Evolutionary conservation across 2,888 invertebrate genomes (phyloP).

Genomic region (Hoplodrina ambigua): DNA sequence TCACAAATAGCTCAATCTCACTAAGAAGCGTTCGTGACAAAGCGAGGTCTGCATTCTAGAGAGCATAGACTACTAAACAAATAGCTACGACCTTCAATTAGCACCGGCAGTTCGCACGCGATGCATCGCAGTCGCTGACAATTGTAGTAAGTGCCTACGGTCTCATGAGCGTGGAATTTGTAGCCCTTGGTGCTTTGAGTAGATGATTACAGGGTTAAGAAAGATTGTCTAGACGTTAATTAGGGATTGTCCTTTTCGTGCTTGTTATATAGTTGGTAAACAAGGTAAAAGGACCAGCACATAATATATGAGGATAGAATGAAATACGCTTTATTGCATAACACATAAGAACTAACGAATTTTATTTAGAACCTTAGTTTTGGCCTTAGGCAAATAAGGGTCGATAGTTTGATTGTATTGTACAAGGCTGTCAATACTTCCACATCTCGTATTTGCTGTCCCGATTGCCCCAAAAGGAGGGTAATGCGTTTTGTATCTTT

Average conservation of each 20-base stretch:
- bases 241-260: background rate
- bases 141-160: background rate
- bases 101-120: constrained; percentile 48
- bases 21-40: constrained; percentile 36
- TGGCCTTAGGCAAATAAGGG: no score
- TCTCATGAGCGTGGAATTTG: constrained; percentile 19
- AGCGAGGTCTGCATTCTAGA: constrained; percentile 26
- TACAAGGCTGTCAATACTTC: no score
- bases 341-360: no score
- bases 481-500: no score
- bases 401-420: no score
- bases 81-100: constrained; percentile 64
- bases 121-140: constrained; percentile 19
- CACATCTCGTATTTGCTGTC: no score
- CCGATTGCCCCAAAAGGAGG: no score
- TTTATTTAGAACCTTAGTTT: no score
- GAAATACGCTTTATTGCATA: no score
- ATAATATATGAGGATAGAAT: no score
- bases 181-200: background rate
- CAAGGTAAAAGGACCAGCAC: no score
- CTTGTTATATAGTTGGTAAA: no score
- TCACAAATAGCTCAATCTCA: constrained; percentile 30
- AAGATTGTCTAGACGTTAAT: background rate
- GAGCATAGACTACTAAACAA: constrained; percentile 43
- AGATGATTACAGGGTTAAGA: background rate